Evolutionary conservation across 1,140 invertebrate genomes (phyloP), one percentile per base, ranked within the genome.

Genomic region (Megathymus violae): DNA sequence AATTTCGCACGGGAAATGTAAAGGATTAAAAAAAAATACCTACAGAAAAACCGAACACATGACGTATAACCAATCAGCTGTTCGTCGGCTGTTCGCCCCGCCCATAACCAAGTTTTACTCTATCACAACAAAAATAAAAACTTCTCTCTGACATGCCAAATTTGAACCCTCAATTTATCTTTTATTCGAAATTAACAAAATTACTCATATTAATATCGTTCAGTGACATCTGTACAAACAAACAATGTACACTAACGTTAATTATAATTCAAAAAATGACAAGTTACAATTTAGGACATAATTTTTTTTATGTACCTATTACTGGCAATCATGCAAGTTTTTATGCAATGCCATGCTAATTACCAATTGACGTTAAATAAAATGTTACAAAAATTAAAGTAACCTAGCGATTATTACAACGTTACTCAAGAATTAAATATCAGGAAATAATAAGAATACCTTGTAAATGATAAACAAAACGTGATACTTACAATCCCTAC

Each of bases 1-100:
- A 58, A 58, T 25, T 58, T 46, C 15, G 27, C 44, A 44, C 54
- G 54, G 41, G 15, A 59, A 59, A 56, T 51, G 59, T 48, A 65
- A 75, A 69, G 43, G 70, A 70, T 72, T 70, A 84, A 88, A 89
- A 58, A n/a, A 85, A 80, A 85, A 86, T 88, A 90, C 83, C 85
- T 88, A 90, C 85, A 75, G 84, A 85, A 87, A 86, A 88, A 82
- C 76, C 75, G 74, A 79, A 86, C 82, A 88, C 87, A 85, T 82
- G 80, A 71, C 70, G 68, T 78, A 81, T 75, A 78, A 80, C 88
- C 88, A 90, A 90, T 88, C 85, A 86, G 85, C 80, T 85, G 85
- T 82, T 88, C 71, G 80, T 74, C 72, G 59, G 61, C 64, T 72
- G 69, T 48, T 72, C 74, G 83, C 85, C 78, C 83, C 85, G 85